Evolutionary conservation across 2,797 vertebrate species (phyloP), one percentile per base, ranked within the genome.

Genomic region (Botia almorhae): DNA sequence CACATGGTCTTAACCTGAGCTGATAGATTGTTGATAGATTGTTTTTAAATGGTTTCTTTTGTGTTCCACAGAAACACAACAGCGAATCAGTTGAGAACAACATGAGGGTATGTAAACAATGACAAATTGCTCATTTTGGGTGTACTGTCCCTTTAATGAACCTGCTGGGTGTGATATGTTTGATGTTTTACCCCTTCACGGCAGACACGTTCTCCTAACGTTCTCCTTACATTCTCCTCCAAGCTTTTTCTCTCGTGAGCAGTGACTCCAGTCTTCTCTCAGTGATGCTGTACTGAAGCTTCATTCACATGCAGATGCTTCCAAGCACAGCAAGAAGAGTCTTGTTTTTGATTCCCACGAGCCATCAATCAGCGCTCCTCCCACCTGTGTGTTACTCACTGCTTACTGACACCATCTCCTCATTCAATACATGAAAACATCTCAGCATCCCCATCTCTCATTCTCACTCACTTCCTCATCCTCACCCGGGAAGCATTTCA

Each of bases 281-380:
- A 56, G 43, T 29, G 29, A 29, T 1, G 29, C 29, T 29, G 29
- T 29, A 29, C 29, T 48, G 81, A 76, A 88, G 88, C 89, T 90
- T 84, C 82, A 96, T 98, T 98, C 96, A 96, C 92, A 97, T 96
- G 96, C 95, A 97, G 95, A 97, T 98, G 90, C 88, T 79, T 84
- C 88, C 93, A 95, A 29, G 29, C 29, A 4, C 4, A 4, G 1
- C 4, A n/a, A n/a, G 96, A 96, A 95, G 96, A 94, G 90, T 94
- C 94, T 94, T 90, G 85, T 91, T 90, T 90, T 90, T 89, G 89
- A 90, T 88, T 39, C 19, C 7, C 7, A 43, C 67, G 76, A 87
- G 82, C 53, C 65, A 81, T 87, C 77, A 36, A 61, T 16, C 36
- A 17, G 21, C 65, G 36, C 36, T 60, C 50, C 33, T 83, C 76